Evolutionary conservation across 2,113 vertebrate genomes (phyloP).

Genomic region (Orcinus orca): DNA sequence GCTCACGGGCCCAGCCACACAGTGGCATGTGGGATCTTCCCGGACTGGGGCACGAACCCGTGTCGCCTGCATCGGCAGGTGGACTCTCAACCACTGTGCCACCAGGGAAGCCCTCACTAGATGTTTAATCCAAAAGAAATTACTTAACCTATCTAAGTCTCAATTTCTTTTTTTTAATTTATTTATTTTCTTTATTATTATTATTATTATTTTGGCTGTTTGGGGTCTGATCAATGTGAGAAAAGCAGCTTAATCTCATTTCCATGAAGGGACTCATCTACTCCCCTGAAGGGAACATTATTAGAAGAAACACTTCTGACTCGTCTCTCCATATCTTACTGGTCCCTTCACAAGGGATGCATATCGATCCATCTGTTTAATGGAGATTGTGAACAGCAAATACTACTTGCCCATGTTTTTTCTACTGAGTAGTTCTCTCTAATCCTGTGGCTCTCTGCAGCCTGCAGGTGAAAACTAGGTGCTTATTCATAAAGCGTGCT

Average conservation of each 20-base stretch:
- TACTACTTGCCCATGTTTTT: neutral
- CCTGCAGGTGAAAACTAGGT: neutral
- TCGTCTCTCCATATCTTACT: neutral
- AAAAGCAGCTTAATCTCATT: neutral
- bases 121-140: neutral
- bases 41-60: too few relatives aligned
- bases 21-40: too few relatives aligned
- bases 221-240: neutral
- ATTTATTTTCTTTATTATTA: too few relatives aligned
- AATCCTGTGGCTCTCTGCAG: neutral
- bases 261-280: neutral
- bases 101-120: neutral
- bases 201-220: too few relatives aligned
- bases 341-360: neutral
- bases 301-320: neutral
- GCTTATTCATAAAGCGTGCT: neutral
- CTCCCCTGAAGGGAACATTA: neutral
- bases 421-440: neutral
- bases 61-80: too few relatives aligned
- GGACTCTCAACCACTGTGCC: too few relatives aligned
- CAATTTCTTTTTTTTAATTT: neutral
- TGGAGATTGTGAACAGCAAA: neutral
- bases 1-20: too few relatives aligned
- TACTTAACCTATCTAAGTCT: neutral
- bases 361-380: neutral